A percentile compares a stretch with the other conserved stretches of the same genome.
phyloP scores from a whole-genome alignment of 2,797 vertebrate genomes.

The Sebastes minor region DNA sequence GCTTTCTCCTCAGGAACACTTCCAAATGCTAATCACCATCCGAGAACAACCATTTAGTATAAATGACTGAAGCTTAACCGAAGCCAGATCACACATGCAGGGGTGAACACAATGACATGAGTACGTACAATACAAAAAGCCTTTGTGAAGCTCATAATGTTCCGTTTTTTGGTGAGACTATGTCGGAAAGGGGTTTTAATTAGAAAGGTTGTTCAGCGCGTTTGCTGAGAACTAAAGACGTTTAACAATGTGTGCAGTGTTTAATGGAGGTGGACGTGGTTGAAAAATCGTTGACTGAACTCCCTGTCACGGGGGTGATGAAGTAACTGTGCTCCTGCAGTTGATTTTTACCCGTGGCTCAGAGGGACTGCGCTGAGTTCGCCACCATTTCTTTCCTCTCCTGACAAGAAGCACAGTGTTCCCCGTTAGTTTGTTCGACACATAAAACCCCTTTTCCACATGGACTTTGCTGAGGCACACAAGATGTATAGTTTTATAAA shows the following conservation, averaged over 20 bases:
- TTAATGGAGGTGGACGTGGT: conserved; percentile 14
- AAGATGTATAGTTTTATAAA: conserved; percentile 58
- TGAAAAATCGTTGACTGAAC: conserved; percentile 26
- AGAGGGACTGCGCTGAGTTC: conserved; percentile 47
- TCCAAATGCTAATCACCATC: neutral
- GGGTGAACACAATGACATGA: neutral
- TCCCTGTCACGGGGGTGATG: conserved; percentile 28
- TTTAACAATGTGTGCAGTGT: neutral
- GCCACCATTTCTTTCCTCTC: conserved; percentile 29
- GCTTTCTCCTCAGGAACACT: neutral
- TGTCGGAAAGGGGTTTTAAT: neutral
- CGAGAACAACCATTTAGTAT: neutral
- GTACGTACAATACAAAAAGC: neutral
- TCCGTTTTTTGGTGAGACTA: neutral
- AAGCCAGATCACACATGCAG: neutral
- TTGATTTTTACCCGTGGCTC: conserved; percentile 56
- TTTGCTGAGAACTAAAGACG: neutral
- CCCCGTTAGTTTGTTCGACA: conserved; percentile 57
- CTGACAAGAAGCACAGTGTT: conserved; percentile 45
- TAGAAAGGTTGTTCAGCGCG: neutral
- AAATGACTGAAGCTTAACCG: neutral
- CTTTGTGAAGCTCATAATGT: neutral
- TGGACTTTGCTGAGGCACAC: conserved; percentile 41
- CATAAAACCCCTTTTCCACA: conserved; percentile 30
- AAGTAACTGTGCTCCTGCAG: conserved; percentile 21